Evolutionary conservation across 2,113 vertebrate species (phyloP).

Genomic region (Telmatochromis brichardi): DNA sequence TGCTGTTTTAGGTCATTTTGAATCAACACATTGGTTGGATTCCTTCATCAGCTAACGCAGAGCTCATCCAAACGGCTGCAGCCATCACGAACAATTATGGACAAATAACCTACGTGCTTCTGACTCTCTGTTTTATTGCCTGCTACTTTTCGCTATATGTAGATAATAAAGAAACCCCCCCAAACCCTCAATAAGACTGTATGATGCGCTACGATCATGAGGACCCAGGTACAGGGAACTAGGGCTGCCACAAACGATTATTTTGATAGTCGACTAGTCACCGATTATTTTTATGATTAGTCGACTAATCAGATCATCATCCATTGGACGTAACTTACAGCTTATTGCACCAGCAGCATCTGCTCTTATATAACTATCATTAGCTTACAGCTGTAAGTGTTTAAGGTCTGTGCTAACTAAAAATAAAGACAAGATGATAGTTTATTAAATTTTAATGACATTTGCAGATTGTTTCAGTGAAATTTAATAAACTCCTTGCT

Average conservation of each 20-base stretch:
- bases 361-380: no score
- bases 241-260: no score
- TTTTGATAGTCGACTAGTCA: no score
- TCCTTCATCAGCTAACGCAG: neutral
- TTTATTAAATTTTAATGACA: no score
- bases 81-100: accelerated
- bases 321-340: accelerated
- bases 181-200: neutral
- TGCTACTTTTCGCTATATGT: neutral
- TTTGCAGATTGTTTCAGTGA: accelerated
- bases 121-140: neutral
- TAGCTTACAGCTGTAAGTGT: accelerated
- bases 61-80: neutral
- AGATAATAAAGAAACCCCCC: neutral
- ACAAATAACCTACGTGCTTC: neutral
- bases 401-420: no score
- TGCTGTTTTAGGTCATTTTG: neutral
- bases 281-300: accelerated
- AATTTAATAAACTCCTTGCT: no score
- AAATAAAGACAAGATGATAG: no score
- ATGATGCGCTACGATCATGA: neutral
- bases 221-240: neutral
- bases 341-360: no score
- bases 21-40: neutral
- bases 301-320: no score